Evolutionary conservation across 2,113 vertebrate genomes (phyloP).

Genomic region (Arvicanthis niloticus): DNA sequence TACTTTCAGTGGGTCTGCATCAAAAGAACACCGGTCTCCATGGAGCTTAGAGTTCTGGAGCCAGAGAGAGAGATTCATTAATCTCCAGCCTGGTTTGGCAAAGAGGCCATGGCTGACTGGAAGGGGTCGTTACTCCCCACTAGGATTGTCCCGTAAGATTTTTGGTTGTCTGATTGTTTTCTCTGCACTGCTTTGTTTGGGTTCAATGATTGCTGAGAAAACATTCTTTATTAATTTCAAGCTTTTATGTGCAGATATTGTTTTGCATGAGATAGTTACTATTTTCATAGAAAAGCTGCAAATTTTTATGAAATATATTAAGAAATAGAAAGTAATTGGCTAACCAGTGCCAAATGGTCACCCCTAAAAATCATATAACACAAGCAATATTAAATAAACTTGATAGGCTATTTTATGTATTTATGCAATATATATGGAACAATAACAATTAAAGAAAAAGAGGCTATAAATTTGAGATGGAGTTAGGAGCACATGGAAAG

Average conservation of each 20-base stretch:
- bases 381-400: neutral
- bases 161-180: neutral
- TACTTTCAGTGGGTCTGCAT: conserved; percentile 5
- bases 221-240: neutral
- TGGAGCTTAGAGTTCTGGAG: conserved; percentile 1
- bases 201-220: neutral
- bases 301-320: neutral
- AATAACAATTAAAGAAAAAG: neutral
- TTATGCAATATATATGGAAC: neutral
- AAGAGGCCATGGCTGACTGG: neutral
- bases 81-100: neutral
- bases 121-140: neutral
- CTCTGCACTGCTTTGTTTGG: neutral
- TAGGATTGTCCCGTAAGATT: neutral
- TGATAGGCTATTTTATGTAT: neutral
- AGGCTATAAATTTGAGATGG: neutral
- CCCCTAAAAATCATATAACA: neutral
- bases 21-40: neutral
- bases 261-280: neutral
- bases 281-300: neutral
- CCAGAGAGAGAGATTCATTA: neutral
- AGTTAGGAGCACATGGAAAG: neutral
- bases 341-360: neutral
- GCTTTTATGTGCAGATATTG: neutral
- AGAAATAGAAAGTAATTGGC: neutral